These are phyloP conservation scores for Drosophila pseudoananassae DNA, from an alignment of 1,140 invertebrate species.

Conservation along the genomic window DNA sequence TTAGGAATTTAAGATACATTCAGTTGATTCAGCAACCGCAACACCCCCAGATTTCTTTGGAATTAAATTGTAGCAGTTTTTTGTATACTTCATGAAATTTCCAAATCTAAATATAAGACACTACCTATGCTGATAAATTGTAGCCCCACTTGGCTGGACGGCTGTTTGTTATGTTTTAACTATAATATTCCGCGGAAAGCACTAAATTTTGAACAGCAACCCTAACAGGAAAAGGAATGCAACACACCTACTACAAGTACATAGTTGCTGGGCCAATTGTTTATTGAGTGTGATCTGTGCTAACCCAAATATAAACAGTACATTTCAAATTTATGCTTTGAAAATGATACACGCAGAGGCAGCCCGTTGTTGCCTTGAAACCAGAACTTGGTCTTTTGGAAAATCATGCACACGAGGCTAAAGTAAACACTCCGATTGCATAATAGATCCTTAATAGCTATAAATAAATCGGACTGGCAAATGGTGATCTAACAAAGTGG, in stretches of 20 bases:
- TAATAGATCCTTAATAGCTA: slow-evolving; percentile 65
- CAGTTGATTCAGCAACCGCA: slow-evolving; percentile 5
- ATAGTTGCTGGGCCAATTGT: slow-evolving; percentile 60
- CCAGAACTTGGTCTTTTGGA: slow-evolving; percentile 5
- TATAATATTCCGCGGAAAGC: slow-evolving; percentile 67
- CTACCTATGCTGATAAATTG: slow-evolving; percentile 31
- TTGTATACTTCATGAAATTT: slow-evolving; percentile 38
- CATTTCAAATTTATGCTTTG: slow-evolving; percentile 61
- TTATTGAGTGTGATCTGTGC: slow-evolving; percentile 69
- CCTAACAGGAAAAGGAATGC: slow-evolving; percentile 35
- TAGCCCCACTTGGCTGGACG: slow-evolving; percentile 15
- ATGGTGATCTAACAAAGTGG: slow-evolving; percentile 46
- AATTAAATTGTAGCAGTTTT: slow-evolving; percentile 1
- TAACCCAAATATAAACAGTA: slow-evolving; percentile 63
- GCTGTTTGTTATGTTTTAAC: slow-evolving; percentile 64
- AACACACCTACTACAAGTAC: slow-evolving; percentile 13
- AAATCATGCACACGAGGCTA: slow-evolving; percentile 36
- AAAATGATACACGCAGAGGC: slow-evolving; percentile 55
- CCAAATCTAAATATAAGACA: slow-evolving; percentile 47
- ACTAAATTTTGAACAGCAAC: slow-evolving; percentile 54
- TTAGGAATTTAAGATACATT: slow-evolving; percentile 2
- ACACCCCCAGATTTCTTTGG: slow-evolving; percentile 2
- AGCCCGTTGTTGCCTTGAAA: slow-evolving; percentile 14
- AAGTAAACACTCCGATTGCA: slow-evolving; percentile 63
- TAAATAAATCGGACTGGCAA: slow-evolving; percentile 59